phyloP scores from a whole-genome alignment of 2,113 vertebrate genomes.

The Hucho hucho region DNA sequence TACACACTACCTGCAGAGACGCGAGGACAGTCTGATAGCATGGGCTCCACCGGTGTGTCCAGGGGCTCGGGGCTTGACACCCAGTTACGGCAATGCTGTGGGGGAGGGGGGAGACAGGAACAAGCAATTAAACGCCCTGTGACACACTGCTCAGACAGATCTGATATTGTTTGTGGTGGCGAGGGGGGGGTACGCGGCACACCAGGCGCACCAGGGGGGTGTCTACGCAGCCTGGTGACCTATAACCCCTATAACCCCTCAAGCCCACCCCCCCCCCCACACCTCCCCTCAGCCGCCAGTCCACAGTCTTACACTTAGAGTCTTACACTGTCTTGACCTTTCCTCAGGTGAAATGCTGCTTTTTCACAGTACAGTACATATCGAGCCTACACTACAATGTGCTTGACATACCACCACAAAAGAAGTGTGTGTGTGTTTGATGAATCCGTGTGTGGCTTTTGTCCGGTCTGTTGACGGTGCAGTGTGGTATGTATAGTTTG shows the following conservation, averaged over 20 bases:
- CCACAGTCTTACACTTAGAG: neutral
- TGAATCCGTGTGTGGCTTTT: neutral
- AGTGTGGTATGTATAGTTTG: neutral
- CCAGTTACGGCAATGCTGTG: conserved; percentile 95
- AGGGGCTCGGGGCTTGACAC: conserved; percentile 92
- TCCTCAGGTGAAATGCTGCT: too few species aligned
- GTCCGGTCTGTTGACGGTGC: too few species aligned
- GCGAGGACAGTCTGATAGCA: conserved; percentile 92
- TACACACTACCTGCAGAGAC: conserved; percentile 90
- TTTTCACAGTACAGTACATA: too few species aligned
- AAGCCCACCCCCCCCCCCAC: neutral
- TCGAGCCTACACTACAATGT: too few species aligned
- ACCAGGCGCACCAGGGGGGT: neutral
- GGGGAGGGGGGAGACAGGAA: conserved; percentile 26
- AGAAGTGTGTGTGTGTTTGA: too few species aligned
- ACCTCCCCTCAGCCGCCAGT: too few species aligned
- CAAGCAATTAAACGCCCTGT: neutral
- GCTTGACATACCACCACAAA: too few species aligned
- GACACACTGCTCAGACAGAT: neutral
- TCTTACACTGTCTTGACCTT: neutral
- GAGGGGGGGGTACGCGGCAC: too few species aligned
- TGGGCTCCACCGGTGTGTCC: conserved; percentile 88
- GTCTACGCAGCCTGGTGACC: conserved; percentile 1
- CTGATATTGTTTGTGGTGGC: neutral
- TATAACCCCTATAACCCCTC: neutral